Conservation (phyloP, 1,140 invertebrate genomes). For the Diorhabda carinulata region DNA sequence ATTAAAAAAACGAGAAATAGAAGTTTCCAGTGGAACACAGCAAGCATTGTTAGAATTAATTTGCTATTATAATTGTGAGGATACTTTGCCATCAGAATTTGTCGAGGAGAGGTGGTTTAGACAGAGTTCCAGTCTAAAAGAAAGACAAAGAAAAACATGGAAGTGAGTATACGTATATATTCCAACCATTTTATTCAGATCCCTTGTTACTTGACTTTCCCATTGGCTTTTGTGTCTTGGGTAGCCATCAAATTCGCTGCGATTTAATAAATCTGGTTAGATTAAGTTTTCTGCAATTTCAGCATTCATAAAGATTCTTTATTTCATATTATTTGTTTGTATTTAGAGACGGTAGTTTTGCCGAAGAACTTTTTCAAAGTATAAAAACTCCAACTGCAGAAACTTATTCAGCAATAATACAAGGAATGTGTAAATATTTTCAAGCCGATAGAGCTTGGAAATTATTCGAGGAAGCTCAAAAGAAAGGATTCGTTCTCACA, state of each 20-base stretch:
- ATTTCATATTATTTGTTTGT: too few species aligned
- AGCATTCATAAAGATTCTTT: too few species aligned
- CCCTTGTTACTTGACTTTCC: too few species aligned
- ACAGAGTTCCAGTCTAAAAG: slow-evolving; percentile 49
- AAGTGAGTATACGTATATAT: slow-evolving; percentile 52
- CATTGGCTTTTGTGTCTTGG: too few species aligned
- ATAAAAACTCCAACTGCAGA: slow-evolving; percentile 58
- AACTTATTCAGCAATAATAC: slow-evolving; percentile 66
- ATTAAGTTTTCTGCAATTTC: too few species aligned
- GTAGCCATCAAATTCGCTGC: too few species aligned
- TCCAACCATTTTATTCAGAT: neutral
- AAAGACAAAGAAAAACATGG: slow-evolving; percentile 66
- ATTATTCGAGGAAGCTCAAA: slow-evolving; percentile 63
- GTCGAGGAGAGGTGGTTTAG: slow-evolving; percentile 76
- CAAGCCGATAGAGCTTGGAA: slow-evolving; percentile 60
- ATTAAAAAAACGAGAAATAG: slow-evolving; percentile 58
- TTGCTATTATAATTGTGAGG: slow-evolving; percentile 75
- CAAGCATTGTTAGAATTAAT: slow-evolving; percentile 75
- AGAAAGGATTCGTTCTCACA: slow-evolving; percentile 61
- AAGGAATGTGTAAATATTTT: slow-evolving; percentile 68
- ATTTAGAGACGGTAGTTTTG: slow-evolving; percentile 60
- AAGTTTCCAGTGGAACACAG: slow-evolving; percentile 59
- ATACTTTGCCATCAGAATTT: slow-evolving; percentile 61
- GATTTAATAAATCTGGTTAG: too few species aligned
- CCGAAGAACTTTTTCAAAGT: slow-evolving; percentile 64